Percentiles rank a stretch among this genome's conserved stretches.
Conservation (phyloP, 1,140 invertebrate genomes). For the Trachymyrmex septentrionalis region DNA sequence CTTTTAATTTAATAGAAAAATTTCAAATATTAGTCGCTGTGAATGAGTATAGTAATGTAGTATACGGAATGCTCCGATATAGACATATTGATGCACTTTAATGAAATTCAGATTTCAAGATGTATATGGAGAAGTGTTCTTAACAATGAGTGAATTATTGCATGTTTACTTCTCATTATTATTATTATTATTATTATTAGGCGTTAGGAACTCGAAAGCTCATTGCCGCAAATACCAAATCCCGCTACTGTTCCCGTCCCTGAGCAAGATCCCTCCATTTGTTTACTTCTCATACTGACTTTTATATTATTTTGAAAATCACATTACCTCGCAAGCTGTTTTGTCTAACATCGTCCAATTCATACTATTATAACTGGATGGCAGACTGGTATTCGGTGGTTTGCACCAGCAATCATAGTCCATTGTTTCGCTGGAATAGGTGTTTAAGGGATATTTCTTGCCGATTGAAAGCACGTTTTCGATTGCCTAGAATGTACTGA, state of each 20-base stretch:
- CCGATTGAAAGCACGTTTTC: constrained; percentile 95
- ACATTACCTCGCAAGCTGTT: constrained; percentile 88
- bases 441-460: constrained; percentile 92
- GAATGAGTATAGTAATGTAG: too few relatives aligned
- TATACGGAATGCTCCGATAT: background rate
- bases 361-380: constrained; percentile 80
- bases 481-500: constrained; percentile 88
- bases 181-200: too few relatives aligned
- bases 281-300: background rate
- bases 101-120: background rate
- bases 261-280: too few relatives aligned
- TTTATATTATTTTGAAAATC: background rate
- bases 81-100: background rate
- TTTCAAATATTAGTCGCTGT: too few relatives aligned
- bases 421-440: constrained; percentile 86
- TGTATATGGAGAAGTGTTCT: background rate
- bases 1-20: too few relatives aligned
- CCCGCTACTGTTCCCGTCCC: too few relatives aligned
- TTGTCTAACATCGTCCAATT: constrained; percentile 89
- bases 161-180: too few relatives aligned
- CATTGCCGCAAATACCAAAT: too few relatives aligned
- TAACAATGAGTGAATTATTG: constrained; percentile 3
- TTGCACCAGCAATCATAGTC: constrained; percentile 91
- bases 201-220: too few relatives aligned
- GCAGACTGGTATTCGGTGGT: constrained; percentile 82